A percentile compares a stretch with the other conserved stretches of the same genome.
Conservation (phyloP, 2,888 invertebrate genomes). For the Synergus gifuensis region DNA sequence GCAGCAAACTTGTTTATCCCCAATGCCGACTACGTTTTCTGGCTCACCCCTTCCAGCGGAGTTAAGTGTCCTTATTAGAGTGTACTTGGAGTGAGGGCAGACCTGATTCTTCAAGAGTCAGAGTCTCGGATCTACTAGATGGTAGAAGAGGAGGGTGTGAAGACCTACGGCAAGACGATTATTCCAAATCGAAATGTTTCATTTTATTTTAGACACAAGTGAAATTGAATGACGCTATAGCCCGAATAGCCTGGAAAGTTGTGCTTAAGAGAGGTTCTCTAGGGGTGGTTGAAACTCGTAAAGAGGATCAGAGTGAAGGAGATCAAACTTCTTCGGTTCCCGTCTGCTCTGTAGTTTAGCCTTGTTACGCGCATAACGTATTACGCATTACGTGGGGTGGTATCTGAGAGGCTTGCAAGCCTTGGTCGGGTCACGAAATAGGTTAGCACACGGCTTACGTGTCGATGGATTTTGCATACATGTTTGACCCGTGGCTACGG, state of each 20-base stretch:
- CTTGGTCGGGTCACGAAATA: constrained; percentile 51
- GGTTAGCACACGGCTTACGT: constrained; percentile 64
- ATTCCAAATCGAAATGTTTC: background rate
- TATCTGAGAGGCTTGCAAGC: constrained; percentile 1
- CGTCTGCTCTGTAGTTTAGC: background rate
- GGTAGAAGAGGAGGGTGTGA: too few relatives aligned
- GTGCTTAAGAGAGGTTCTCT: background rate
- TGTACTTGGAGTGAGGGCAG: too few relatives aligned
- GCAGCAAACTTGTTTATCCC: too few relatives aligned
- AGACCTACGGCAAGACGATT: too few relatives aligned
- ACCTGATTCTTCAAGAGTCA: too few relatives aligned
- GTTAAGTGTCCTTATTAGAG: too few relatives aligned
- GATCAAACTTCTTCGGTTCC: constrained; percentile 12
- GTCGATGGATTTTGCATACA: constrained; percentile 67
- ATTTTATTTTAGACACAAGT: background rate
- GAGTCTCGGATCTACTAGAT: too few relatives aligned
- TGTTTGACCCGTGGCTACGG: constrained; percentile 67
- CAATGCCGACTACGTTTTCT: too few relatives aligned
- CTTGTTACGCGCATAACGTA: background rate
- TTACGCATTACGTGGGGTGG: background rate
- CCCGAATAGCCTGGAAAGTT: background rate
- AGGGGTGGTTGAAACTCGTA: background rate
- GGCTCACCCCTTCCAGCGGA: too few relatives aligned
- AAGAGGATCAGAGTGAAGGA: constrained; percentile 4
- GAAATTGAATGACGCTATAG: constrained; percentile 3